phyloP scores from a whole-genome alignment of 2,888 invertebrate genomes.

The Baronia brevicornis region DNA sequence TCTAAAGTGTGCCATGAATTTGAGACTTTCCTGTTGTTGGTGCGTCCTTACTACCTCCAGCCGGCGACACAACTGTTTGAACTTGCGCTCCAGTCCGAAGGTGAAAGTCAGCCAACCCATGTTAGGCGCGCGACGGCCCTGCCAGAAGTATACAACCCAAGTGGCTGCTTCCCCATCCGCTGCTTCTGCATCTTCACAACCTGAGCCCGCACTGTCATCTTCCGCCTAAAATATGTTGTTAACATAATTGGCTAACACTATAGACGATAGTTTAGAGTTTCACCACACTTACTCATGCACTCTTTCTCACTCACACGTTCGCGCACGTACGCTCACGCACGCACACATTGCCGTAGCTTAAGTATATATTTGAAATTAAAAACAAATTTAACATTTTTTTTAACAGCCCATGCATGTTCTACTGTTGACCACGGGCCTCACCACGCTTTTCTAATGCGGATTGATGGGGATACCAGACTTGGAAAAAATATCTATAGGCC shows the following conservation, averaged over 20 bases:
- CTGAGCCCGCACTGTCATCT: slow-evolving; percentile 58
- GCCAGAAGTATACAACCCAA: slow-evolving; percentile 99
- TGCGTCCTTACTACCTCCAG: slow-evolving; percentile 95
- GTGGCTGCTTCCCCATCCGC: slow-evolving; percentile 74
- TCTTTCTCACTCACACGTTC: too few species aligned
- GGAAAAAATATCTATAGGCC: too few species aligned
- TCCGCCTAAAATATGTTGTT: slow-evolving; percentile 45
- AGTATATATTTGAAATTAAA: too few species aligned
- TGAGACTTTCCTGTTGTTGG: slow-evolving; percentile 98
- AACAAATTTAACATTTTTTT: too few species aligned
- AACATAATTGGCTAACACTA: not conserved
- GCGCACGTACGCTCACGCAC: too few species aligned
- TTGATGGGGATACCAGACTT: too few species aligned
- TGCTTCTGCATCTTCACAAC: slow-evolving; percentile 48
- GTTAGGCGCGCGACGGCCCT: slow-evolving; percentile 96
- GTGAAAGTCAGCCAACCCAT: slow-evolving; percentile 99
- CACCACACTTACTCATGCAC: too few species aligned
- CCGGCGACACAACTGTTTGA: slow-evolving; percentile 56
- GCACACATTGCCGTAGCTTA: too few species aligned
- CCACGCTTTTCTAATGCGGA: too few species aligned
- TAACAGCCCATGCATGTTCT: too few species aligned
- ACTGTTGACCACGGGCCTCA: too few species aligned
- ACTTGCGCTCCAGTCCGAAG: slow-evolving; percentile 82
- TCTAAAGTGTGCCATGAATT: slow-evolving; percentile 98
- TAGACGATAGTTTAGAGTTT: too few species aligned